phyloP scores from a whole-genome alignment of 2,888 invertebrate species.

The Ormia ochracea region DNA sequence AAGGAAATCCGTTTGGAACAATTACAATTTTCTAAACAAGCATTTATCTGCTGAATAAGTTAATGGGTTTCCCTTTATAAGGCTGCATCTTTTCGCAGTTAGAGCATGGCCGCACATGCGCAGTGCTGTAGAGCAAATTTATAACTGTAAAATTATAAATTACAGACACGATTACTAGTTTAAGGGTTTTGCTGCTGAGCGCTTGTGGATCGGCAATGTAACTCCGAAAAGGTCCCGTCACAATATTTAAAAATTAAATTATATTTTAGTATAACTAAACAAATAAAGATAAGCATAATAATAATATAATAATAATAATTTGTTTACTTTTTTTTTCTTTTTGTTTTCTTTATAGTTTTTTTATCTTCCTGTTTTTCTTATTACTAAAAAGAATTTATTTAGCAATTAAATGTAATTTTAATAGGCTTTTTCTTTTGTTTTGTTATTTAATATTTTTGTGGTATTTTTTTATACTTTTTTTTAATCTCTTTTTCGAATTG shows the following conservation, averaged over 20 bases:
- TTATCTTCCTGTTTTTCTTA: conserved; percentile 33
- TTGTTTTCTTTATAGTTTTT: conserved; percentile 45
- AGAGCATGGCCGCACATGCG: neutral
- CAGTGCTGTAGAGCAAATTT: neutral
- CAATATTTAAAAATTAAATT: neutral
- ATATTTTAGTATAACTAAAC: neutral
- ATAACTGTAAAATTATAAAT: too few relatives aligned
- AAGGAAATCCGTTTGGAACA: neutral
- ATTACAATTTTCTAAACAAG: too few relatives aligned
- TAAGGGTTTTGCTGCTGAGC: too few relatives aligned
- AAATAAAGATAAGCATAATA: neutral
- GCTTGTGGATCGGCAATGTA: neutral
- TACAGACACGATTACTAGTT: too few relatives aligned
- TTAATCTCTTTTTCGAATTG: conserved; percentile 53
- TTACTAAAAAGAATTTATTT: conserved; percentile 63
- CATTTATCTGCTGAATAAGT: neutral
- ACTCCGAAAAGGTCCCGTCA: neutral
- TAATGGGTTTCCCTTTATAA: neutral
- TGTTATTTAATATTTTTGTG: conserved; percentile 55
- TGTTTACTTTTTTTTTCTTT: neutral
- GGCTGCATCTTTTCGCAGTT: neutral
- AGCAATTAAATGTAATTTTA: conserved; percentile 58
- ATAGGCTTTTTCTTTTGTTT: conserved; percentile 55
- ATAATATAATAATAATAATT: conserved; percentile 7
- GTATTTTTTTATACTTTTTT: conserved; percentile 49